Evolutionary conservation across 2,888 invertebrate genomes (phyloP).

Genomic region (Lymantria dispar): DNA sequence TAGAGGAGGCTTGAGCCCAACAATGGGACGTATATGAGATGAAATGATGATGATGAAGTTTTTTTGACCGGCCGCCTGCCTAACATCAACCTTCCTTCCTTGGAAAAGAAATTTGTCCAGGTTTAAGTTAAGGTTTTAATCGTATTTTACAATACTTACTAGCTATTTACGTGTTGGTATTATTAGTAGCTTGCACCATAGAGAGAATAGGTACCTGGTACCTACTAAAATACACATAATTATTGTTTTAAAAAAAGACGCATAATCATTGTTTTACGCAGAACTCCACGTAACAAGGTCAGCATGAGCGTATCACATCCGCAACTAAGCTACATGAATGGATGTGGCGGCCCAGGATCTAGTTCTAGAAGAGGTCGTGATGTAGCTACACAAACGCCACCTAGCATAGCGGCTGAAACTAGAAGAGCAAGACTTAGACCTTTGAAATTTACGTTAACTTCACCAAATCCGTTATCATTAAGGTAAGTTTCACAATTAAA

Average conservation of each 20-base stretch:
- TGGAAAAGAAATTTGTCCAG: no score
- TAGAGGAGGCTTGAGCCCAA: no score
- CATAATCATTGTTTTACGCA: conserved; percentile 12
- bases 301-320: conserved; percentile 82
- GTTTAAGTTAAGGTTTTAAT: no score
- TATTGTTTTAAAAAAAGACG: neutral
- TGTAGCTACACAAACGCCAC: conserved; percentile 88
- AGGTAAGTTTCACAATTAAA: conserved; percentile 43
- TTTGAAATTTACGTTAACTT: conserved; percentile 59
- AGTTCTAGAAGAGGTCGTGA: conserved; percentile 74
- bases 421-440: conserved; percentile 63
- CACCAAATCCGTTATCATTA: conserved; percentile 67
- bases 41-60: no score
- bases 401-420: conserved; percentile 87
- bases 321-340: conserved; percentile 84
- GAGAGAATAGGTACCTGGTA: no score
- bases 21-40: no score
- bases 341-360: conserved; percentile 55
- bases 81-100: no score
- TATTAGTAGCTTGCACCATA: no score
- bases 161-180: no score
- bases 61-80: no score
- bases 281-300: conserved; percentile 73
- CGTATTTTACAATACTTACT: no score
- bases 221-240: neutral